These are phyloP conservation scores for Phrynocephalus guinanensis DNA, from an alignment of 2,797 vertebrate genomes.

Conservation along the genomic window DNA sequence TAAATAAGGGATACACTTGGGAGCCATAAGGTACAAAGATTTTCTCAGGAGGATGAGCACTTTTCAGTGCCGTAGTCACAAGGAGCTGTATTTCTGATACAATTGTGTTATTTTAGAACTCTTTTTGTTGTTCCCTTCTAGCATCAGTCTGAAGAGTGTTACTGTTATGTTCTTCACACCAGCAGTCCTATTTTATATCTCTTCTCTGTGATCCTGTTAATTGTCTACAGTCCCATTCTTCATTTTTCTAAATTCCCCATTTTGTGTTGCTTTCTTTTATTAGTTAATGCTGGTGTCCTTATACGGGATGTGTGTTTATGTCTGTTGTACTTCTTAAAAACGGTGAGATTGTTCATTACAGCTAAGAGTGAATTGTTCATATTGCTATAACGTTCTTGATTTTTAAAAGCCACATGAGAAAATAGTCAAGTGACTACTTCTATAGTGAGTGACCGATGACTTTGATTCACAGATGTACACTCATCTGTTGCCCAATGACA, in stretches of 20 bases:
- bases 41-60: background rate
- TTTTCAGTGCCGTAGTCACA: background rate
- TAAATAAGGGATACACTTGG: constrained; percentile 4
- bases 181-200: constrained; percentile 15
- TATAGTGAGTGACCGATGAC: background rate
- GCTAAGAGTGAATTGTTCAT: background rate
- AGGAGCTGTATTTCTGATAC: constrained; percentile 3
- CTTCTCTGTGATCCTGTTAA: constrained; percentile 1
- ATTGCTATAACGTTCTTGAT: background rate
- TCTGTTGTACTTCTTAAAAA: constrained; percentile 25
- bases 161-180: constrained; percentile 18
- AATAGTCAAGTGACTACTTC: background rate
- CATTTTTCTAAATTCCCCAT: background rate
- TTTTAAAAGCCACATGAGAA: background rate
- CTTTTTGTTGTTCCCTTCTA: constrained; percentile 22
- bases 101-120: background rate
- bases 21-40: background rate
- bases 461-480: background rate
- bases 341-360: constrained; percentile 35
- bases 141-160: background rate
- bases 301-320: background rate
- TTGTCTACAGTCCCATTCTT: background rate
- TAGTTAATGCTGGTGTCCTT: constrained; percentile 39
- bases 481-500: background rate
- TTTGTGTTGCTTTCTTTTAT: constrained; percentile 55